These are phyloP conservation scores for Pentalonia nigronervosa DNA, from an alignment of 1,140 invertebrate genomes.

Conservation along the genomic window DNA sequence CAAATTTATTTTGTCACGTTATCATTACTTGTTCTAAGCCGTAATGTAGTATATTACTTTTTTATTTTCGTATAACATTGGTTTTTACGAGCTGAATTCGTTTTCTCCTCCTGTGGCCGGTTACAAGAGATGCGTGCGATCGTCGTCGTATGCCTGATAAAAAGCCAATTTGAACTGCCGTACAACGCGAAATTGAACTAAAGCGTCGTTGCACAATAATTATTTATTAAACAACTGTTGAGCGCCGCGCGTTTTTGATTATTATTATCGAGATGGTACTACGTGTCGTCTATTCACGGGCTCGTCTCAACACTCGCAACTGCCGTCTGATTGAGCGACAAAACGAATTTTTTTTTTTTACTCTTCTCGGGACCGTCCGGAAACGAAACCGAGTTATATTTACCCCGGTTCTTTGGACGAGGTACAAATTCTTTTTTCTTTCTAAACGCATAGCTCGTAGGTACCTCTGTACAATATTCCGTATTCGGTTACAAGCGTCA, in stretches of 20 bases:
- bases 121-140: neutral
- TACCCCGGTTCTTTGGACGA: neutral
- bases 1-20: no score
- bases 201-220: neutral
- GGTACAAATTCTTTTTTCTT: neutral
- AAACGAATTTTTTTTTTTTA: neutral
- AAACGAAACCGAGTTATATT: constrained; percentile 16
- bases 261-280: neutral
- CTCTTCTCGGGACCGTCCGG: neutral
- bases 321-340: neutral
- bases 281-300: neutral
- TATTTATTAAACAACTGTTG: neutral
- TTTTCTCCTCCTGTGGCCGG: neutral
- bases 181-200: neutral
- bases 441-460: neutral
- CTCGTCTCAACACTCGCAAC: neutral
- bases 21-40: no score
- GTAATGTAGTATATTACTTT: no score
- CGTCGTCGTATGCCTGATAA: no score
- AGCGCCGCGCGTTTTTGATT: neutral
- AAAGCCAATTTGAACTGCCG: neutral
- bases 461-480: neutral
- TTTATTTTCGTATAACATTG: no score
- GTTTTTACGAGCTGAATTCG: no score
- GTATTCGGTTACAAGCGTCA: neutral